Evolutionary conservation across 2,113 vertebrate genomes (phyloP).

Genomic region (human (Homo sapiens)): GRCh38 chr2:67747501-67748000

Average conservation of each 20-base stretch:
- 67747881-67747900: neutral
- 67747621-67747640: neutral
- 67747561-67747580: neutral
- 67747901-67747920: neutral
- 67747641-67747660: neutral
- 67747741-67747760: constrained; percentile 11
- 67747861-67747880: neutral
- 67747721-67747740: neutral
- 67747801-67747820: neutral
- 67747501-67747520: neutral
- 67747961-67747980: constrained; percentile 39
- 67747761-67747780: neutral
- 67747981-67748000: constrained; percentile 59
- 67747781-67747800: neutral
- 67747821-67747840: neutral
- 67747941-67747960: constrained; percentile 21
- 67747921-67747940: constrained; percentile 53
- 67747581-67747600: neutral
- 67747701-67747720: constrained; percentile 1
- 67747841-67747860: neutral
- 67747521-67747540: neutral
- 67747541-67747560: neutral
- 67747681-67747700: neutral
- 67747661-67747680: neutral
- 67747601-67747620: neutral